phyloP scores from a whole-genome alignment of 2,888 invertebrate species.

The Brachyopa scutellaris region DNA sequence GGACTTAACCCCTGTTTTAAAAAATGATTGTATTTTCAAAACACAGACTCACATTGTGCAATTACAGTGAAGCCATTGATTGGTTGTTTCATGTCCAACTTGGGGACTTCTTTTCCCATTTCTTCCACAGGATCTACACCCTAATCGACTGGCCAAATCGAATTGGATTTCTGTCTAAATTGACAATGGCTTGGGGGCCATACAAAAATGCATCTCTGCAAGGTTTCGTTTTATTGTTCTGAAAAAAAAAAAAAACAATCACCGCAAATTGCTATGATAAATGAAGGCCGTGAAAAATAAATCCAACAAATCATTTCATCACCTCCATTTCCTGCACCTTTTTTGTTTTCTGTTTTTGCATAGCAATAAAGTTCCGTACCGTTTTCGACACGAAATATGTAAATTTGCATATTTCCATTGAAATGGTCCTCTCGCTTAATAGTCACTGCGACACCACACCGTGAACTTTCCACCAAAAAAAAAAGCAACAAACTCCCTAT shows the following conservation, averaged over 20 bases:
- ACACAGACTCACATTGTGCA: no score
- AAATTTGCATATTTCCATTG: conserved; percentile 68
- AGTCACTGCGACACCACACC: conserved; percentile 29
- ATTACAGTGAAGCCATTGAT: no score
- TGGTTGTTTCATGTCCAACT: no score
- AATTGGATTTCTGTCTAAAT: no score
- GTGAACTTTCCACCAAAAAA: conserved; percentile 21
- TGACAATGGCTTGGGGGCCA: no score
- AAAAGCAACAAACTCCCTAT: neutral
- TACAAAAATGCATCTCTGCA: no score
- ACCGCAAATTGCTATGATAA: conserved; percentile 66
- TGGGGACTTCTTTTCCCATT: no score
- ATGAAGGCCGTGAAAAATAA: conserved; percentile 35
- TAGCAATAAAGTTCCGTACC: conserved; percentile 40
- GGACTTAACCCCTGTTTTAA: no score
- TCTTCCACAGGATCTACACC: no score
- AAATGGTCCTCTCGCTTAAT: conserved; percentile 42
- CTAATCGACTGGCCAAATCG: no score
- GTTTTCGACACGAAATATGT: conserved; percentile 39
- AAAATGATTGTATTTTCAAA: no score
- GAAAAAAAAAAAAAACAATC: conserved; percentile 53
- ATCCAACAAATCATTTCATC: conserved; percentile 70
- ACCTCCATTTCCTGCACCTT: conserved; percentile 43
- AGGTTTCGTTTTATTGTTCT: conserved; percentile 32
- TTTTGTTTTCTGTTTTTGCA: conserved; percentile 1